Evolutionary conservation across 2,797 vertebrate genomes (phyloP).

Genomic region (Myiotriccus ornatus): DNA sequence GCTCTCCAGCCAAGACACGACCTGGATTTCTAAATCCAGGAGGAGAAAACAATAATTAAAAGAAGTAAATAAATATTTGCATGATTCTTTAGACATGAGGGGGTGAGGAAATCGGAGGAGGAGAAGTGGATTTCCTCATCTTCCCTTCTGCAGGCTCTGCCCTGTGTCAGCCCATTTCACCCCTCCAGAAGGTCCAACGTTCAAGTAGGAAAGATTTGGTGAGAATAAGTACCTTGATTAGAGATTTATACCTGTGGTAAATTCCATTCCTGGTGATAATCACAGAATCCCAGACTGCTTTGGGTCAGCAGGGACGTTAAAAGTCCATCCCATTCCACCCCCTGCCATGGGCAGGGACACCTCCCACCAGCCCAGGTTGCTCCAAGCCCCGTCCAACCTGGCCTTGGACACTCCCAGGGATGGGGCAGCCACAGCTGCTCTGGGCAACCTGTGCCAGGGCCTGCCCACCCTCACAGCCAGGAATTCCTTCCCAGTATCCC

Average conservation of each 20-base stretch:
- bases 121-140: not conserved
- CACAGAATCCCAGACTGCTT: not conserved
- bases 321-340: not conserved
- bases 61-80: not conserved
- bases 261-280: not conserved
- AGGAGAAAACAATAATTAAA: not conserved
- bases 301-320: not conserved
- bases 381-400: not conserved
- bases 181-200: not conserved
- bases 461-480: not conserved
- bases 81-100: not conserved
- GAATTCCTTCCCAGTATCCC: not conserved
- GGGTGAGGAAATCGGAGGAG: not conserved
- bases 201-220: not conserved
- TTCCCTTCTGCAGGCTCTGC: not conserved
- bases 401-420: not conserved
- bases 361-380: fast-evolving
- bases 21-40: conserved; percentile 18
- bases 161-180: not conserved
- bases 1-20: not conserved
- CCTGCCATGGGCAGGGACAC: not conserved
- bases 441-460: not conserved
- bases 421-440: not conserved
- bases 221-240: not conserved
- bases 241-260: not conserved